These are phyloP conservation scores for Melitaea cinxia DNA, from an alignment of 1,140 invertebrate genomes.

Conservation along the genomic window DNA sequence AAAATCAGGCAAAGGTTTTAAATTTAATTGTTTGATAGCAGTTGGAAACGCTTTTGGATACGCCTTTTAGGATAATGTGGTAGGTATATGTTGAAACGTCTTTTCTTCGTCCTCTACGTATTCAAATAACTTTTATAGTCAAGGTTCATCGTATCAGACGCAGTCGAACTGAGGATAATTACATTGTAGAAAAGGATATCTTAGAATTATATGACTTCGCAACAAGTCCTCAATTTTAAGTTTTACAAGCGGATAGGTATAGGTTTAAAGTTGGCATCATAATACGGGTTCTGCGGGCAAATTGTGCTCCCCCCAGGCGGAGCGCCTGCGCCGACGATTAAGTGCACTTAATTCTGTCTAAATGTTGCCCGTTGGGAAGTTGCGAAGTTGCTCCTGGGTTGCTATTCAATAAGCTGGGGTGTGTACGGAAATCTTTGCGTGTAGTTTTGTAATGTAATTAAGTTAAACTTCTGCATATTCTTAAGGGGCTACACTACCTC, in stretches of 20 bases:
- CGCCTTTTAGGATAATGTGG: no score
- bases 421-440: constrained; percentile 22
- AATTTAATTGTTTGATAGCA: no score
- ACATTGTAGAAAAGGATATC: not conserved
- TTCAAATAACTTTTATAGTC: no score
- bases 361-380: constrained; percentile 67
- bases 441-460: constrained; percentile 20
- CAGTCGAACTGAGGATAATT: no score
- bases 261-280: constrained; percentile 52
- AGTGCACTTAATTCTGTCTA: constrained; percentile 74
- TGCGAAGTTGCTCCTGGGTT: constrained; percentile 36
- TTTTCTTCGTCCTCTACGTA: no score
- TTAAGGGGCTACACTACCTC: no score
- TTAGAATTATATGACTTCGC: not conserved
- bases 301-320: constrained; percentile 56
- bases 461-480: not conserved
- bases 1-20: no score
- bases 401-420: constrained; percentile 30
- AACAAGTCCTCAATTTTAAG: not conserved
- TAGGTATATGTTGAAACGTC: no score
- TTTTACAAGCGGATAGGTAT: constrained; percentile 27
- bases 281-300: constrained; percentile 59
- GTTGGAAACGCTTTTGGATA: no score
- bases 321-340: constrained; percentile 66
- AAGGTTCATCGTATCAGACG: no score